These are phyloP conservation scores for Erythrocebus patas DNA, from an alignment of 2,113 vertebrate species.

Conservation along the genomic window DNA sequence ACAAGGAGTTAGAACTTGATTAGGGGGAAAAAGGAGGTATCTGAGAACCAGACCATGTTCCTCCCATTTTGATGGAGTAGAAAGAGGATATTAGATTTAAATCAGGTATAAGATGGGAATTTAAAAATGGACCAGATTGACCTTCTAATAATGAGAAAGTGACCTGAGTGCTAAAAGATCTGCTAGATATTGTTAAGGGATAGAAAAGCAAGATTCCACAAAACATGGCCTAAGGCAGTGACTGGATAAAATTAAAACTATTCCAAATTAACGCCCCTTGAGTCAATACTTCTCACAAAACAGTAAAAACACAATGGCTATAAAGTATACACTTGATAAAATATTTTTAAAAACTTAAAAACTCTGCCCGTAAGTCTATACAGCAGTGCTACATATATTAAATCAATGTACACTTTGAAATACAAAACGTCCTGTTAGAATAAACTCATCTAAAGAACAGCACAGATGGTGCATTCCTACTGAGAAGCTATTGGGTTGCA, in stretches of 20 bases:
- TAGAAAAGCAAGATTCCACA: not conserved
- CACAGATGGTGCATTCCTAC: slow-evolving; percentile 19
- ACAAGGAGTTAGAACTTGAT: not conserved
- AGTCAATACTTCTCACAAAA: not conserved
- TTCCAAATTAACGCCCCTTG: not conserved
- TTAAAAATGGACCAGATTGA: not conserved
- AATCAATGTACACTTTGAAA: slow-evolving; percentile 18
- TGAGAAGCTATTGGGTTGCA: not conserved
- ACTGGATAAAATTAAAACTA: not conserved
- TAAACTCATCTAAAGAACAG: not conserved
- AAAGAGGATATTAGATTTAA: not conserved
- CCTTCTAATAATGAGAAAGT: not conserved
- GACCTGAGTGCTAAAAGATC: not conserved
- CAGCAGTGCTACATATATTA: not conserved
- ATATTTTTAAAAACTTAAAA: slow-evolving; percentile 9
- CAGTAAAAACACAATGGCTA: not conserved
- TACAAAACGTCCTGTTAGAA: not conserved
- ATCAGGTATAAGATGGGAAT: not conserved
- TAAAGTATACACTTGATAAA: not conserved
- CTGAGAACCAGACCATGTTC: not conserved
- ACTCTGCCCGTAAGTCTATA: not conserved
- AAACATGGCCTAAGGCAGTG: not conserved
- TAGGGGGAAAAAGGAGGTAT: not conserved
- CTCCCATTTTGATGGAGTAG: not conserved
- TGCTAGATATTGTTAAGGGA: not conserved